Conservation (phyloP, 2,888 invertebrate species). For the Gymnosoma rotundatum region DNA sequence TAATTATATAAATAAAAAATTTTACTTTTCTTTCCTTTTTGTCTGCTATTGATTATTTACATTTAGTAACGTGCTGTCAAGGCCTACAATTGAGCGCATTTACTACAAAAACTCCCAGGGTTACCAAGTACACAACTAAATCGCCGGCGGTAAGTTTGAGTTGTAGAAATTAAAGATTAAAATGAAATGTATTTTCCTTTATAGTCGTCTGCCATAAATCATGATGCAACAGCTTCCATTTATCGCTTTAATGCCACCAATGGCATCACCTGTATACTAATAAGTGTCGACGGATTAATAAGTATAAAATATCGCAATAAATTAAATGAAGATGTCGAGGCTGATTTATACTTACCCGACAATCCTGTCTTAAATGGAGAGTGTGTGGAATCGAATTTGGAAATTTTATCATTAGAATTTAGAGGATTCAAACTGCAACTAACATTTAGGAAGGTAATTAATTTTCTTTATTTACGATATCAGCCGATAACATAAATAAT, state of each 20-base stretch:
- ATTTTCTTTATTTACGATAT: background rate
- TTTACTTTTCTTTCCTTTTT: background rate
- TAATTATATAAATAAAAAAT: no score
- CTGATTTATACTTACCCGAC: slow-evolving; percentile 89
- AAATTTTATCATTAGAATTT: slow-evolving; percentile 88
- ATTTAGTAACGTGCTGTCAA: slow-evolving; percentile 75
- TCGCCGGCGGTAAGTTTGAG: slow-evolving; percentile 78
- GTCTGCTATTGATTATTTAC: slow-evolving; percentile 38
- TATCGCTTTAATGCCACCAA: slow-evolving; percentile 88
- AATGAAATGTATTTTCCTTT: background rate
- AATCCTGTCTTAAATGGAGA: slow-evolving; percentile 88
- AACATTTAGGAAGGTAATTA: slow-evolving; percentile 89
- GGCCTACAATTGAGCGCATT: slow-evolving; percentile 84
- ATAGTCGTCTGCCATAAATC: slow-evolving; percentile 80
- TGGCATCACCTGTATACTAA: slow-evolving; percentile 90
- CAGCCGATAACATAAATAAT: no score
- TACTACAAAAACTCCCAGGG: slow-evolving; percentile 86
- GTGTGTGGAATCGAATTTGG: slow-evolving; percentile 89
- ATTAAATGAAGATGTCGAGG: slow-evolving; percentile 86
- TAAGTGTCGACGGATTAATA: slow-evolving; percentile 87
- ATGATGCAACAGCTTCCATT: slow-evolving; percentile 83
- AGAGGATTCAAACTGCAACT: slow-evolving; percentile 89
- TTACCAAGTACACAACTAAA: slow-evolving; percentile 86
- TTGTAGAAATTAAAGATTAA: background rate
- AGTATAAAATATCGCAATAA: slow-evolving; percentile 88